phyloP scores from a whole-genome alignment of 2,797 vertebrate species.

The Microctenopoma lineatum region DNA sequence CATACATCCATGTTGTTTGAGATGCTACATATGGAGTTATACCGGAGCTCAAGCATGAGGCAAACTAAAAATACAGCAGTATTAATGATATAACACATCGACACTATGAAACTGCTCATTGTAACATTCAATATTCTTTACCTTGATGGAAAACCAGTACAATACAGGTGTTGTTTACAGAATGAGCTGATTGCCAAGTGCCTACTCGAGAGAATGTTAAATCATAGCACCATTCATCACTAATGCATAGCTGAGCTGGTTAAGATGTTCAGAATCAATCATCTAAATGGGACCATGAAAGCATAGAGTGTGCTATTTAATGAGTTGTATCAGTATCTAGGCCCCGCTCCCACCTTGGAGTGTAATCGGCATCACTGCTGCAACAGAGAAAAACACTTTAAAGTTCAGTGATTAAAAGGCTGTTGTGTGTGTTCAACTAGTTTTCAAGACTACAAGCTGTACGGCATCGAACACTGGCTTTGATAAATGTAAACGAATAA shows the following conservation, averaged over 20 bases:
- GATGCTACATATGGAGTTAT: no score
- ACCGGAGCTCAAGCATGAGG: neutral
- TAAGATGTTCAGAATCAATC: conserved; percentile 70
- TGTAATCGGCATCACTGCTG: conserved; percentile 48
- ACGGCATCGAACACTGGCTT: conserved; percentile 3
- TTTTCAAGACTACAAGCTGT: conserved; percentile 10
- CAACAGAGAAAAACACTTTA: conserved; percentile 26
- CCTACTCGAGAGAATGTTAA: conserved; percentile 54
- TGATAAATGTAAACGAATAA: neutral
- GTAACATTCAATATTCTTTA: conserved; percentile 16
- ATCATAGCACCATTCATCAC: conserved; percentile 62
- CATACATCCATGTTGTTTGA: neutral
- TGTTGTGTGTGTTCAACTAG: conserved; percentile 5
- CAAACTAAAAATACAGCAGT: neutral
- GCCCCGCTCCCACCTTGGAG: conserved; percentile 32
- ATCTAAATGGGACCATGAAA: conserved; percentile 64
- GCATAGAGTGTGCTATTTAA: conserved; percentile 55
- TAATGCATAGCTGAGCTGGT: conserved; percentile 64
- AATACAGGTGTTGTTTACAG: conserved; percentile 60
- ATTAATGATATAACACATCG: neutral
- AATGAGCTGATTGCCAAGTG: conserved; percentile 59
- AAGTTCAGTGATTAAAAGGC: conserved; percentile 17
- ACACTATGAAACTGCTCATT: conserved; percentile 15
- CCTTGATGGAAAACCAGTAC: conserved; percentile 10
- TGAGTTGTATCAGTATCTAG: conserved; percentile 52